Evolutionary conservation across 2,797 vertebrate species (phyloP).

Genomic region (Pampus argenteus): DNA sequence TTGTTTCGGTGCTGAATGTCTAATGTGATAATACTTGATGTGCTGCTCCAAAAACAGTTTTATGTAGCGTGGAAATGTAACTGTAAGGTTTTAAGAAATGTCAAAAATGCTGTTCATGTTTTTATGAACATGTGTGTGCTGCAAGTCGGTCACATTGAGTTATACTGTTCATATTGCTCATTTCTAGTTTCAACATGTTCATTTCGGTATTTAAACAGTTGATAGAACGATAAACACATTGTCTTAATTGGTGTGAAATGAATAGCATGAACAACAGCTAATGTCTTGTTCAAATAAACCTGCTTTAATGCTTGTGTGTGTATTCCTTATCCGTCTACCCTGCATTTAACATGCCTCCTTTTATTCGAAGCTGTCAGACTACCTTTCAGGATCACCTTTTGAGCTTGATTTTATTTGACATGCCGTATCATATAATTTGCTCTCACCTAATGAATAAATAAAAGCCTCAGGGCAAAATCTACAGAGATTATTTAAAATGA

Average conservation of each 20-base stretch:
- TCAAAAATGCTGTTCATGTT: not conserved
- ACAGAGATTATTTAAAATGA: slow-evolving; percentile 2
- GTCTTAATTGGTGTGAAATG: not conserved
- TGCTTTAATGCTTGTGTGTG: not conserved
- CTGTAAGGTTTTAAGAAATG: not conserved
- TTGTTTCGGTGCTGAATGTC: not conserved
- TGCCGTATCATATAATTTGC: slow-evolving; percentile 33
- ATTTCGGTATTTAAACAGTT: not conserved
- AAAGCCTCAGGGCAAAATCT: slow-evolving; percentile 37
- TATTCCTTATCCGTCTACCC: not conserved
- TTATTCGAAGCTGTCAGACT: slow-evolving; percentile 31
- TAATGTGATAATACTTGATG: not conserved
- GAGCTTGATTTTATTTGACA: slow-evolving; percentile 55
- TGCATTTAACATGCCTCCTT: slow-evolving; percentile 8
- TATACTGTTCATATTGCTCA: not conserved
- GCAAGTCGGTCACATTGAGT: not conserved
- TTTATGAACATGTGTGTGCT: not conserved
- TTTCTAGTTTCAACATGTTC: not conserved
- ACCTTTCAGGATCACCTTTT: slow-evolving; percentile 32
- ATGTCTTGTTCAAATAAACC: not conserved
- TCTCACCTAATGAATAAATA: slow-evolving; percentile 39
- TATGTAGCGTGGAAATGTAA: not conserved
- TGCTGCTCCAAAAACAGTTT: not conserved
- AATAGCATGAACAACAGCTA: not conserved
- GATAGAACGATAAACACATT: not conserved